Conservation (phyloP, 2,797 vertebrate genomes). For the Phalloptychus januarius region DNA sequence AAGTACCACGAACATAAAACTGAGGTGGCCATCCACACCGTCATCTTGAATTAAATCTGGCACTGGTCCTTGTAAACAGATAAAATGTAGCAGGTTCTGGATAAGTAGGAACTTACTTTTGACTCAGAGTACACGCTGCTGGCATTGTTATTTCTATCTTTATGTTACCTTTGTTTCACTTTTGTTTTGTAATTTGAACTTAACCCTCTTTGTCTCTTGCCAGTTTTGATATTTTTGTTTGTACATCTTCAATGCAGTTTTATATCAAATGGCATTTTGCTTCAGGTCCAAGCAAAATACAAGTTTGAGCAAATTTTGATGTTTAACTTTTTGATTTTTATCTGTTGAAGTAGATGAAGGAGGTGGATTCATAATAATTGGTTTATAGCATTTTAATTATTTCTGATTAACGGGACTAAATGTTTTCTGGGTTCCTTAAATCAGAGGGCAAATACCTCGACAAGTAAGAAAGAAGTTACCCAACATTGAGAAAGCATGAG, state of each 20-base stretch:
- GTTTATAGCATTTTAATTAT: constrained; percentile 23
- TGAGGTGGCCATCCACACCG: background rate
- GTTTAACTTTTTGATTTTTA: constrained; percentile 29
- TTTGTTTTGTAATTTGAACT: constrained; percentile 15
- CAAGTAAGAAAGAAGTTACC: constrained; percentile 59
- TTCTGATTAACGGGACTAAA: constrained; percentile 27
- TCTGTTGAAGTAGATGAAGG: constrained; percentile 3
- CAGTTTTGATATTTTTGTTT: constrained; percentile 4
- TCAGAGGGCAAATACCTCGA: constrained; percentile 33
- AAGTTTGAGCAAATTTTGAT: constrained; percentile 17
- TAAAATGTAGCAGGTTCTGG: constrained; percentile 18
- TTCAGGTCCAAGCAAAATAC: constrained; percentile 4
- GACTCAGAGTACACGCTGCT: constrained; percentile 11
- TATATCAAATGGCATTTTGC: constrained; percentile 12
- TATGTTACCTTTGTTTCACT: constrained; percentile 9
- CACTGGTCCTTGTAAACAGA: background rate
- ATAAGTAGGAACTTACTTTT: constrained; percentile 8
- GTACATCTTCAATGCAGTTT: constrained; percentile 12
- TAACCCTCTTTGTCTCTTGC: constrained; percentile 12
- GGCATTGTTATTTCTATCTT: constrained; percentile 10
- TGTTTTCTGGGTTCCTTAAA: constrained; percentile 48
- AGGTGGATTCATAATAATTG: constrained; percentile 6
- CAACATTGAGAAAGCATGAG: constrained; percentile 62
- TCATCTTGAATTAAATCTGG: background rate
- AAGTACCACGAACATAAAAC: background rate